Percentiles rank a stretch among this genome's conserved stretches.
These are phyloP conservation scores for Aspidapion aeneum DNA, from an alignment of 2,888 invertebrate species.

Conservation along the genomic window DNA sequence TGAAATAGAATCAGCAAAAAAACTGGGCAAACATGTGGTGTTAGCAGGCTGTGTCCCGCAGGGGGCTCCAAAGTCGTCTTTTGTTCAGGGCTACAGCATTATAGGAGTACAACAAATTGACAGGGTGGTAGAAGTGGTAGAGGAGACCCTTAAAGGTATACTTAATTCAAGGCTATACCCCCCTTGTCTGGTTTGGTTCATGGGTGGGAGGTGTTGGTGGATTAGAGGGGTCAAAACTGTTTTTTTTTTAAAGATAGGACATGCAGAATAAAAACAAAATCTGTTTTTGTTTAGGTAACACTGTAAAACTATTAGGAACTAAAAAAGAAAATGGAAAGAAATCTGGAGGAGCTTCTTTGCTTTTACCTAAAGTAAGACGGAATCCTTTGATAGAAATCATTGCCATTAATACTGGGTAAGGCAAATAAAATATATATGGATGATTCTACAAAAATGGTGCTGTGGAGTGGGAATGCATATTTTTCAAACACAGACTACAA, in stretches of 20 bases:
- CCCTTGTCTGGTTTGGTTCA: too few species aligned
- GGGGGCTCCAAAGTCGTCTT: slow-evolving; percentile 74
- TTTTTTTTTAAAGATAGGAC: too few species aligned
- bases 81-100: slow-evolving; percentile 77
- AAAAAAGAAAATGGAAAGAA: slow-evolving; percentile 74
- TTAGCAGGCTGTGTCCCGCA: slow-evolving; percentile 98
- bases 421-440: background rate
- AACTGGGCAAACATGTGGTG: slow-evolving; percentile 78
- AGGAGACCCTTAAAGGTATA: slow-evolving; percentile 90
- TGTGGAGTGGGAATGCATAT: too few species aligned
- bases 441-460: too few species aligned
- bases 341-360: slow-evolving; percentile 80
- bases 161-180: too few species aligned
- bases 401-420: slow-evolving; percentile 82
- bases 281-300: slow-evolving; percentile 27
- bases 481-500: too few species aligned
- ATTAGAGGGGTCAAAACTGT: too few species aligned
- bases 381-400: slow-evolving; percentile 98
- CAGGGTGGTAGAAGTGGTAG: slow-evolving; percentile 94
- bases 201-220: too few species aligned
- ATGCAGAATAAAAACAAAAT: too few species aligned
- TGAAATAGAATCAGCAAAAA: slow-evolving; percentile 73
- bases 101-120: slow-evolving; percentile 99
- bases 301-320: slow-evolving; percentile 57
- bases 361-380: slow-evolving; percentile 90